Evolutionary conservation across 2,797 vertebrate species (phyloP), one percentile per base, ranked within the genome.

Genomic region (Halcyon badia): DNA sequence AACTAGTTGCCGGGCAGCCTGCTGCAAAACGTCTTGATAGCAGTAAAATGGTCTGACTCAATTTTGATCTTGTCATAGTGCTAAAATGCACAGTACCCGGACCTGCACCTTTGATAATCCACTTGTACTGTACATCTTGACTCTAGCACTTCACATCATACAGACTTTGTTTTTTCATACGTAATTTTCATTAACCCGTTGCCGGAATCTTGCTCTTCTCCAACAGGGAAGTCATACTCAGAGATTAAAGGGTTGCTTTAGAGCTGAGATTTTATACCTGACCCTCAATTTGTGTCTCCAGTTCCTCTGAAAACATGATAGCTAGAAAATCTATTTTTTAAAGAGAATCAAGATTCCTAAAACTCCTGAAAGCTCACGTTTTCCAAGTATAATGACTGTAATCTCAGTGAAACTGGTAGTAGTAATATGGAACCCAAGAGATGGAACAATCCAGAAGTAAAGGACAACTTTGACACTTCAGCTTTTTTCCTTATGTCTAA

Each of bases 401-500:
- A 88, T 24, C 61, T 80, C 57, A 92, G 49, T 41, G 76, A 86
- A 87, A 82, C 9, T 52, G 35, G 24, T 1, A 69, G 75, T 28
- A 52, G 15, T 49, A 49, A 57, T 54, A 60, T 70, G 60, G 42
- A 89, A 80, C 8, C 15, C 48, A 42, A 54, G 85, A 64, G 52
- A 80, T 31, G 26, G 83, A 95, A 96, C 41, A 73, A 80, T 71
- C 83, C 30, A 83, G 86, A 96, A 95, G 44, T 58, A 69, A 87
- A 90, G 20, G 19, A 37, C 39, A 83, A 42, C 37, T 85, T 46
- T 17, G 11, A 48, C 49, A 73, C 39, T 83, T 86, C 9, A 79
- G 60, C 33, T 88, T 78, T 87, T 80, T 80, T 92, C 52, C 57
- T 86, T n/a, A 25, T 37, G 16, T 60, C 83, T 88, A 62, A 90